Conservation (phyloP, 2,797 vertebrate genomes). For the Myotis findleyi region DNA sequence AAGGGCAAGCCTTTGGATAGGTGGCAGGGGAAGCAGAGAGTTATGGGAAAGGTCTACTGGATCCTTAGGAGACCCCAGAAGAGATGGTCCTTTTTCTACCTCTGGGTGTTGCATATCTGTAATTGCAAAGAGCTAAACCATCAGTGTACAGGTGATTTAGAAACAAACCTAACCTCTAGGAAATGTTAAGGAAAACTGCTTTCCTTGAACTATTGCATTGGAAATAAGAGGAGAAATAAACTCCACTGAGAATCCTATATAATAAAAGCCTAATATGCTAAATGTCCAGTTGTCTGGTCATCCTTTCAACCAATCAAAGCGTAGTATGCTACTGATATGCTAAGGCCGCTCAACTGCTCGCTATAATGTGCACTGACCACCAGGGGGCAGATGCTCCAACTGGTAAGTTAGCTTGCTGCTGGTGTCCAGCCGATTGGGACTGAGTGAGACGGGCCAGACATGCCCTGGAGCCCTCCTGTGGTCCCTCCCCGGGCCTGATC, state of each 20-base stretch:
- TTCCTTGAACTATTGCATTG: not conserved
- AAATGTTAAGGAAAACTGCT: not conserved
- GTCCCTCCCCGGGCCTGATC: too few relatives aligned
- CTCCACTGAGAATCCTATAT: not conserved
- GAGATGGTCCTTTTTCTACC: not conserved
- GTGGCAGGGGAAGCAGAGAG: not conserved
- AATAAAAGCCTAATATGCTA: too few relatives aligned
- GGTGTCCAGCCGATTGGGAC: too few relatives aligned
- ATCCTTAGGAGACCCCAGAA: not conserved
- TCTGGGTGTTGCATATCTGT: not conserved
- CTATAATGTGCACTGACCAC: too few relatives aligned
- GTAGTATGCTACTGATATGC: too few relatives aligned
- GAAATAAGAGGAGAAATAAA: constrained; percentile 20
- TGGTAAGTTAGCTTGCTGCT: too few relatives aligned
- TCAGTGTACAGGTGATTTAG: not conserved
- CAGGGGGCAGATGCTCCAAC: too few relatives aligned
- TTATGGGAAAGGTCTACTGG: not conserved
- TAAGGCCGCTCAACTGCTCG: too few relatives aligned
- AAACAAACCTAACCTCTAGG: not conserved
- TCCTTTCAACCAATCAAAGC: too few relatives aligned
- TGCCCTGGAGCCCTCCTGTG: too few relatives aligned
- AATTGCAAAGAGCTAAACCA: not conserved
- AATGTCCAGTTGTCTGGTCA: too few relatives aligned
- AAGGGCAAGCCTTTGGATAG: not conserved
- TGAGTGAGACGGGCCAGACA: too few relatives aligned